These are phyloP conservation scores for Panagrolaimus sp. DNA, from an alignment of 1,140 invertebrate species.

Conservation along the genomic window DNA sequence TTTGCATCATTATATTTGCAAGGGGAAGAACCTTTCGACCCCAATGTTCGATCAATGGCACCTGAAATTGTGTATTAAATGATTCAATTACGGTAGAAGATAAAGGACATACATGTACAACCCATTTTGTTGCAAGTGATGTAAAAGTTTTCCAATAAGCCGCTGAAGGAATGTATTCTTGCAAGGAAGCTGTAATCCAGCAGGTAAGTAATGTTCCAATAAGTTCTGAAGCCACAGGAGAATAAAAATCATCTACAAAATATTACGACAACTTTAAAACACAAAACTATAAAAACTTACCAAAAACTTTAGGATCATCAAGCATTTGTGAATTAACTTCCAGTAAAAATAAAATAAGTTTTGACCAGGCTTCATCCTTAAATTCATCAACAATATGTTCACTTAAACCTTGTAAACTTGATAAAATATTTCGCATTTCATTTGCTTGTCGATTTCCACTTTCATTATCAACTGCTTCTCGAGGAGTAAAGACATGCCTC, in stretches of 20 bases:
- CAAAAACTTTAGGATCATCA: not conserved
- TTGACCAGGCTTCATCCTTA: constrained; percentile 39
- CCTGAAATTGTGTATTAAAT: constrained; percentile 38
- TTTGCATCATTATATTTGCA: not conserved
- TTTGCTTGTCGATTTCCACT: constrained; percentile 28
- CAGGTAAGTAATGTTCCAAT: constrained; percentile 41
- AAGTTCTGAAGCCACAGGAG: constrained; percentile 26
- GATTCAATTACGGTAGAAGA: not conserved
- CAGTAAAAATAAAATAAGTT: constrained; percentile 33
- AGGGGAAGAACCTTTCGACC: constrained; percentile 29
- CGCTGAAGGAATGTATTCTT: constrained; percentile 46
- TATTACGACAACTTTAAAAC: not conserved
- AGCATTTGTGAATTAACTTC: constrained; percentile 26
- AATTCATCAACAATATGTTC: constrained; percentile 28
- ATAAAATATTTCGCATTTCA: constrained; percentile 41
- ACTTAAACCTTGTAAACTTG: constrained; percentile 25
- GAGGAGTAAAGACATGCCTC: constrained; percentile 30
- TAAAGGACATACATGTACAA: constrained; percentile 39
- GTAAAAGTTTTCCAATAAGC: constrained; percentile 52
- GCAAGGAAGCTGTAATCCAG: constrained; percentile 43
- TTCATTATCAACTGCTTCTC: not conserved
- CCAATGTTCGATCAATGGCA: constrained; percentile 53
- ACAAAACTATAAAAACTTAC: not conserved
- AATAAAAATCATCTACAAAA: not conserved
- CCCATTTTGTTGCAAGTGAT: constrained; percentile 38